phyloP scores from a whole-genome alignment of 1,140 invertebrate species.

The Drosophila cardini region DNA sequence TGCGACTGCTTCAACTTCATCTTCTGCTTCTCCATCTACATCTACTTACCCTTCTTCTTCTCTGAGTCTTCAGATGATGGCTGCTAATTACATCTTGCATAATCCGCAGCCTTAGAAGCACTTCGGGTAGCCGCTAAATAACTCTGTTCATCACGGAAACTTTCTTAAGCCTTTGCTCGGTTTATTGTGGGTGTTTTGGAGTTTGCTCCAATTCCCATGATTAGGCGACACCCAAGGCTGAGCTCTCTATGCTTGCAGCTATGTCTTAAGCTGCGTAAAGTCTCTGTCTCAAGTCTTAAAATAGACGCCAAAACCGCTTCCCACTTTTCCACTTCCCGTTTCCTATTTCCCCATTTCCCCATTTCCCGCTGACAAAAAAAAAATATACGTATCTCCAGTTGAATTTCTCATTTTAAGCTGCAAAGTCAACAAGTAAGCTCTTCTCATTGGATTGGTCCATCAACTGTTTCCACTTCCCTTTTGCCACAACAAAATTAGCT shows the following conservation, averaged over 20 bases:
- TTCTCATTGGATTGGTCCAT: slow-evolving; percentile 56
- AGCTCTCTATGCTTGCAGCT: slow-evolving; percentile 25
- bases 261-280: slow-evolving; percentile 67
- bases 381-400: background rate
- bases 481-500: background rate
- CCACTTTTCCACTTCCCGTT: background rate
- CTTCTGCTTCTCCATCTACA: too few relatives aligned
- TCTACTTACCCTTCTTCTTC: background rate
- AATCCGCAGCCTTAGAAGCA: slow-evolving; percentile 42
- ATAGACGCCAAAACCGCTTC: slow-evolving; percentile 21
- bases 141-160: slow-evolving; percentile 62
- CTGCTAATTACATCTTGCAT: slow-evolving; percentile 66
- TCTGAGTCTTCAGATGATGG: background rate
- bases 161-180: slow-evolving; percentile 57
- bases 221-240: slow-evolving; percentile 40
- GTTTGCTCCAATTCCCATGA: slow-evolving; percentile 20
- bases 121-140: slow-evolving; percentile 34
- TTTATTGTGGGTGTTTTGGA: background rate
- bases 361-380: background rate
- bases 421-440: slow-evolving; percentile 74
- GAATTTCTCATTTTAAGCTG: slow-evolving; percentile 37
- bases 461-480: background rate
- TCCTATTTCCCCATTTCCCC: too few relatives aligned
- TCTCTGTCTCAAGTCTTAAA: slow-evolving; percentile 35
- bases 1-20: too few relatives aligned